Conservation (phyloP, 2,113 vertebrate genomes). For the Apteryx mantelli region DNA sequence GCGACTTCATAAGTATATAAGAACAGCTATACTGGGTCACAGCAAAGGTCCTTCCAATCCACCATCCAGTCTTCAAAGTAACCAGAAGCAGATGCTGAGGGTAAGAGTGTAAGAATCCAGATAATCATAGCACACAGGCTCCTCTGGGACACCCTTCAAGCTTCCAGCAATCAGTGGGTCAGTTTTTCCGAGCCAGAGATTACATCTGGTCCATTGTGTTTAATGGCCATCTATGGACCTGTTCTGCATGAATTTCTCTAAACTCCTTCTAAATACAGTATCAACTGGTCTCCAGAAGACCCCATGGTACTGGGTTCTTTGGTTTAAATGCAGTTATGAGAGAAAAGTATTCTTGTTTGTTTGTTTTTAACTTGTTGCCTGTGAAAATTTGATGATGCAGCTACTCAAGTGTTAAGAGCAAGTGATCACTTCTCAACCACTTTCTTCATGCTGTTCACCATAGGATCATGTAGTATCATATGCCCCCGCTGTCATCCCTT, state of each 20-base stretch:
- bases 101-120: neutral
- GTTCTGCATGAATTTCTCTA: neutral
- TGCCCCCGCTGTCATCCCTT: accelerated
- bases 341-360: neutral
- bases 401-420: neutral
- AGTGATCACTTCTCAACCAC: neutral
- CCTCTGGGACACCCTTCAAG: neutral
- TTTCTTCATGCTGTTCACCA: neutral
- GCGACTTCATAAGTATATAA: neutral
- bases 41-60: neutral
- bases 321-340: neutral
- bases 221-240: neutral
- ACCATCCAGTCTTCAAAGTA: neutral
- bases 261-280: neutral
- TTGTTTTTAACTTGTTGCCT: neutral
- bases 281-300: neutral
- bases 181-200: neutral
- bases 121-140: neutral
- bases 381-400: neutral
- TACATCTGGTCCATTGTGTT: neutral
- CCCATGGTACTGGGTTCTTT: neutral
- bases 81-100: neutral
- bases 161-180: neutral
- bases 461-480: accelerated
- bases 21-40: neutral